These are phyloP conservation scores for Atrina japonica DNA, from an alignment of 2,888 invertebrate species.

Conservation along the genomic window DNA sequence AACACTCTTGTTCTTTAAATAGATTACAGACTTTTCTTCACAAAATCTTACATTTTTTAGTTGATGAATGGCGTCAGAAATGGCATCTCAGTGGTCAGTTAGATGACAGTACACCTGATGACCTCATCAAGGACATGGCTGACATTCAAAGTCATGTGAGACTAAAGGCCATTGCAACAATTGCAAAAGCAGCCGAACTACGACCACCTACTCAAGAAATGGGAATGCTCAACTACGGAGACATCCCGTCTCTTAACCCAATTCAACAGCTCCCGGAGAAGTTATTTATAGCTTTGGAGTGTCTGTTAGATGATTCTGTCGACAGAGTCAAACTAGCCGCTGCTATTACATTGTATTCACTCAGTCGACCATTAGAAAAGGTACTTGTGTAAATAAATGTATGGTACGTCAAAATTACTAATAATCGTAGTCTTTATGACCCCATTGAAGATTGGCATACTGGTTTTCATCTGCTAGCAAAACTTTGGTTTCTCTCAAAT, in stretches of 20 bases:
- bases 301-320: conserved; percentile 74
- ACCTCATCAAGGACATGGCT: conserved; percentile 79
- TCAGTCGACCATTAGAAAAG: conserved; percentile 73
- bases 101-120: conserved; percentile 77
- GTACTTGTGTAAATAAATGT: no score
- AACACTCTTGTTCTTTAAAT: no score
- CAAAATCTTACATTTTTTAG: no score
- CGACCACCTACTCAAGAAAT: conserved; percentile 49
- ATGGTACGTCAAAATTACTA: not conserved
- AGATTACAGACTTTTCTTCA: no score
- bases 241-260: conserved; percentile 20
- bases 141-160: conserved; percentile 79
- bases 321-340: conserved; percentile 74
- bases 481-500: no score
- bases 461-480: no score
- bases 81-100: conserved; percentile 79
- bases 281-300: conserved; percentile 77
- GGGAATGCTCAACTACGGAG: conserved; percentile 24
- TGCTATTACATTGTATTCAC: conserved; percentile 76
- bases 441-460: no score
- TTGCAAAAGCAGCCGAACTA: conserved; percentile 77
- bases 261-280: conserved; percentile 69
- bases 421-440: no score
- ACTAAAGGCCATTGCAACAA: conserved; percentile 77
- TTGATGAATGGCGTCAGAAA: conserved; percentile 78